Evolutionary conservation across 2,113 vertebrate species (phyloP).

Genomic region (Gorsachius goisagi): DNA sequence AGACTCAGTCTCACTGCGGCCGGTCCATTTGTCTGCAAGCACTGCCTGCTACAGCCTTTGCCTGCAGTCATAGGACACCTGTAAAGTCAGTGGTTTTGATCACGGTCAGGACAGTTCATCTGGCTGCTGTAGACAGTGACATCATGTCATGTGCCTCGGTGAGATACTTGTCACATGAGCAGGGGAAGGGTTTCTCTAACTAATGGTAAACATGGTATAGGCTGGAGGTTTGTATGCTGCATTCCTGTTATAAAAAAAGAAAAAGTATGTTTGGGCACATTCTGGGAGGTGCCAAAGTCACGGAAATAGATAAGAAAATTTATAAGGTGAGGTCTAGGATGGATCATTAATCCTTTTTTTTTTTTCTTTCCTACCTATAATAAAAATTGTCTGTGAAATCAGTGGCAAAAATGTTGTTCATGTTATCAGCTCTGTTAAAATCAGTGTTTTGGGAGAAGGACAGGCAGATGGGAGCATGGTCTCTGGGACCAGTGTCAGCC

Average conservation of each 20-base stretch:
- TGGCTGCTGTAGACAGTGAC: background rate
- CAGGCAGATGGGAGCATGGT: background rate
- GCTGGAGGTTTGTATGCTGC: background rate
- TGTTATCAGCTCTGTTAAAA: conserved; percentile 73
- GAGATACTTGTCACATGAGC: background rate
- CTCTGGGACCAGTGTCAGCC: background rate
- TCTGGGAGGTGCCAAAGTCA: background rate
- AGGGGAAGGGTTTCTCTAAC: background rate
- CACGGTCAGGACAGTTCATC: background rate
- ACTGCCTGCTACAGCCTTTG: background rate
- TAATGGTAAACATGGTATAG: rapidly evolving
- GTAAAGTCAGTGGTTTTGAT: background rate
- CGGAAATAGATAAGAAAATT: background rate
- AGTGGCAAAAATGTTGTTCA: conserved; percentile 14
- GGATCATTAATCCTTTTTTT: background rate
- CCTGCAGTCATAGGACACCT: background rate
- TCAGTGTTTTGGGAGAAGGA: background rate
- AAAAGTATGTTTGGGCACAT: rapidly evolving
- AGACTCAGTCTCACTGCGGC: background rate
- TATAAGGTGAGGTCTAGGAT: background rate
- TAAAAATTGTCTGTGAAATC: background rate
- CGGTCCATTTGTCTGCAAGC: background rate
- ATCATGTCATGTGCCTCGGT: background rate
- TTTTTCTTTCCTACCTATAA: too few species aligned
- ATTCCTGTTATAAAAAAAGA: background rate